These are phyloP conservation scores for Pseudolaguvia tuberculata DNA, from an alignment of 2,113 vertebrate genomes.

Conservation along the genomic window DNA sequence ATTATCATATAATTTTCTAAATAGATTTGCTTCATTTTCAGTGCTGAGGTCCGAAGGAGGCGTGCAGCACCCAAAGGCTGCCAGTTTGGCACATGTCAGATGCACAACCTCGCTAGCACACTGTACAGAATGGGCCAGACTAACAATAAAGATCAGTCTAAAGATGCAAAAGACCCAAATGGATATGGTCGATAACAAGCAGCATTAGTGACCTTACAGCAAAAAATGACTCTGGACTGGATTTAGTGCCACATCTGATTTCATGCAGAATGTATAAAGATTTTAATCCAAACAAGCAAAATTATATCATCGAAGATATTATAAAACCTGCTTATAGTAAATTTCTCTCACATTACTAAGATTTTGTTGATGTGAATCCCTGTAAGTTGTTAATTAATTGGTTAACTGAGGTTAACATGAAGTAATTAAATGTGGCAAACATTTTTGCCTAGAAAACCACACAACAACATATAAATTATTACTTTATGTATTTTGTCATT, in stretches of 20 bases:
- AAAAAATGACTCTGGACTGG: background rate
- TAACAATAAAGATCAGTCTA: conserved; percentile 62
- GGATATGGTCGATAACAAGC: conserved; percentile 66
- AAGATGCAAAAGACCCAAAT: conserved; percentile 58
- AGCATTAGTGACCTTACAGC: background rate
- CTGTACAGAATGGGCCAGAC: conserved; percentile 62
- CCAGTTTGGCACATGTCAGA: conserved; percentile 70
- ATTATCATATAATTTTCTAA: background rate
- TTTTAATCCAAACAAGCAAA: background rate
- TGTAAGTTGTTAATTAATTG: background rate
- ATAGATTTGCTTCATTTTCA: conserved; percentile 35
- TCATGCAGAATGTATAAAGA: background rate
- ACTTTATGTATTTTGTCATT: background rate
- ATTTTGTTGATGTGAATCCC: background rate
- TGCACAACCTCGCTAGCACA: conserved; percentile 69
- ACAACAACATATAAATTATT: background rate
- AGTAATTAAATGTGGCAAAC: background rate
- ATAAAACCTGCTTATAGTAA: background rate
- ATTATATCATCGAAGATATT: background rate
- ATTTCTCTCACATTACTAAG: background rate
- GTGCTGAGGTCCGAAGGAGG: conserved; percentile 42
- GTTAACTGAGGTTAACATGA: background rate
- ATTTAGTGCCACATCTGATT: background rate
- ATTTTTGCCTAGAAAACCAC: background rate
- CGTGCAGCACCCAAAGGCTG: conserved; percentile 62